Conservation (phyloP, 2,797 vertebrate genomes). For the Rhinatrema bivittatum region DNA sequence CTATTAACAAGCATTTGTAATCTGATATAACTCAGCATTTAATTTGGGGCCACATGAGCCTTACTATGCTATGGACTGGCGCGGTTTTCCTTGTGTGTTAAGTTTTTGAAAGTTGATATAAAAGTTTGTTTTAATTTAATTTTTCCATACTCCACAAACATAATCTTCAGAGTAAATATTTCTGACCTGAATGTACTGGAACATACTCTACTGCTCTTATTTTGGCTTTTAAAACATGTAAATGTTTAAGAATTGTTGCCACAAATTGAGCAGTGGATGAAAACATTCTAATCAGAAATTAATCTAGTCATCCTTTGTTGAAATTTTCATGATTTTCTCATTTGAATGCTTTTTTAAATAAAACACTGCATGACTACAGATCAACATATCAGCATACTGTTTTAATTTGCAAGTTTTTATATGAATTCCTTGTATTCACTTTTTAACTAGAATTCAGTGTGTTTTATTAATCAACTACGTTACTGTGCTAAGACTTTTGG, state of each 20-base stretch:
- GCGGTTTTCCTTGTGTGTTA: constrained; percentile 34
- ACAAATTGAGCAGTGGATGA: constrained; percentile 18
- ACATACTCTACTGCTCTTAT: constrained; percentile 53
- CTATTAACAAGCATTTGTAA: constrained; percentile 34
- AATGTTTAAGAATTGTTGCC: constrained; percentile 24
- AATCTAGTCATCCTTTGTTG: constrained; percentile 28
- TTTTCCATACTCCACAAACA: too few species aligned
- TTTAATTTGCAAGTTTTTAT: constrained; percentile 64
- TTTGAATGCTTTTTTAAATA: constrained; percentile 66
- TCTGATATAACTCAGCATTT: constrained; percentile 7
- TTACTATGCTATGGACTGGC: constrained; percentile 23
- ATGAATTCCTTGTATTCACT: constrained; percentile 65
- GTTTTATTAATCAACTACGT: constrained; percentile 79
- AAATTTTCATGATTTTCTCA: too few species aligned
- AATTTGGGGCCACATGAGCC: constrained; percentile 27
- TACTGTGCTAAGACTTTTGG: constrained; percentile 70
- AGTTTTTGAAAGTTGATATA: constrained; percentile 27
- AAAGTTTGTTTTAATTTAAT: too few species aligned
- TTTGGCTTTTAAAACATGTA: constrained; percentile 28
- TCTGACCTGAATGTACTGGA: constrained; percentile 45
- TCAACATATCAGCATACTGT: constrained; percentile 49
- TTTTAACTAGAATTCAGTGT: constrained; percentile 80
- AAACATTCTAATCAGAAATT: constrained; percentile 23
- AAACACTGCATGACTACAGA: constrained; percentile 66
- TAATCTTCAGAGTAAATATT: constrained; percentile 1